Conservation (phyloP, 2,888 invertebrate genomes). For the Cylloceria caligata region DNA sequence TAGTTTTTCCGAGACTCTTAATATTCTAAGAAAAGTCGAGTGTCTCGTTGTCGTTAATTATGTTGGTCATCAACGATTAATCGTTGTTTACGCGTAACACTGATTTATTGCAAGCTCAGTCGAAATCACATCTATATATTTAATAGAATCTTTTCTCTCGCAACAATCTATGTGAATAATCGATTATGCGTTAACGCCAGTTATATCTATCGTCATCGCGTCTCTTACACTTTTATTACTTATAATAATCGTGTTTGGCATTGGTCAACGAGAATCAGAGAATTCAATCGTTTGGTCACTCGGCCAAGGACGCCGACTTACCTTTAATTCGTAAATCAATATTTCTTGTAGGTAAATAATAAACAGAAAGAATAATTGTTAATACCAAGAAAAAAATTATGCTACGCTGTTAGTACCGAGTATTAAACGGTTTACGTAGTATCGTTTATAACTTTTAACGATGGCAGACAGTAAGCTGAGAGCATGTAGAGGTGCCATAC, state of each 20-base stretch:
- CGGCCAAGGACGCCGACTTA: conserved; percentile 48
- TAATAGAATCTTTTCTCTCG: conserved; percentile 76
- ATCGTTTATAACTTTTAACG: conserved; percentile 70
- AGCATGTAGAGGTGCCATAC: conserved; percentile 66
- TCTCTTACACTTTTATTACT: conserved; percentile 36
- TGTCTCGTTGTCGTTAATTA: conserved; percentile 48
- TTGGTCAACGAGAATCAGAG: conserved; percentile 67
- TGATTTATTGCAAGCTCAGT: conserved; percentile 72
- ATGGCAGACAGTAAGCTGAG: conserved; percentile 71
- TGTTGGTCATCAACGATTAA: conserved; percentile 34
- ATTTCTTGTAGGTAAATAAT: conserved; percentile 38
- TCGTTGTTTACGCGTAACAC: conserved; percentile 32
- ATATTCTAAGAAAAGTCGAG: no score
- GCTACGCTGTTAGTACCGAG: conserved; percentile 62
- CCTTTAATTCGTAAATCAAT: conserved; percentile 49
- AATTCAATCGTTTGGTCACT: conserved; percentile 57
- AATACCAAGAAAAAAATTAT: conserved; percentile 58
- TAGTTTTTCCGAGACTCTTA: background rate
- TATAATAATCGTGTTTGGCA: conserved; percentile 58
- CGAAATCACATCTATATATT: conserved; percentile 65
- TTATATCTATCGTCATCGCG: conserved; percentile 20
- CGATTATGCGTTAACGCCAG: conserved; percentile 69
- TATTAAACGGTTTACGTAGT: conserved; percentile 40
- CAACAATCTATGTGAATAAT: conserved; percentile 76
- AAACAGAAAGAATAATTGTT: conserved; percentile 49